Evolutionary conservation across 1,140 invertebrate species (phyloP), one percentile per base, ranked within the genome.

Genomic region (Chrysoperla carnea): DNA sequence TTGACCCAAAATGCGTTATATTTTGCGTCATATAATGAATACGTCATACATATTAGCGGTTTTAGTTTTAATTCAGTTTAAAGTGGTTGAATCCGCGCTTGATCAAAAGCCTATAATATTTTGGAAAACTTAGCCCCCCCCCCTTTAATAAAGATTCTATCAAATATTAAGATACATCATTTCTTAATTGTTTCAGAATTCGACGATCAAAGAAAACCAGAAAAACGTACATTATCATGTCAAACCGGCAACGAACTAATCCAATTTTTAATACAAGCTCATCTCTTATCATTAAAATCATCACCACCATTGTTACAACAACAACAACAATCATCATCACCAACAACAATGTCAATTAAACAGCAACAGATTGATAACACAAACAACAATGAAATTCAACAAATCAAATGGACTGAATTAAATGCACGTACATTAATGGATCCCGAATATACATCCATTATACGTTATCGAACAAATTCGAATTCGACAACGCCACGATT

Each of bases 241-340:
- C 65, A 67, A 51, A 67, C 65, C 1, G 61, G 60, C 15, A 47
- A 44, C 29, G 65, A 67, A 37, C 42, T 66, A 11, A 42, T 67
- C 33, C 52, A 58, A 39, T 56, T 55, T 39, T 39, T 64, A 6
- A 40, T 60, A 14, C 47, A 47, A 41, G 31, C 11, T 13, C 41
- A 17, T 33, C 31, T 33, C 2, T 11, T 33, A 12, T 33, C 31
- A 12, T 12, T 33, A 12, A 33, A 33, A 29, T 31, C 6, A 14
- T 8, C 17, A 1, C 29, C 7, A 7, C 6, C 27, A 12, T 11
- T 14, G 28, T 12, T 5, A 11, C 28, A 1, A 12, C 29, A 8
- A 15, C 29, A 31, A 28, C 17, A 14, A 27, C 29, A 39, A 15
- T 11, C 8, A 9, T 9, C 8, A 11, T 4, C 31, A 33, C 8